Evolutionary conservation across 2,113 vertebrate species (phyloP).

Genomic region (Nothobranchius furzeri): DNA sequence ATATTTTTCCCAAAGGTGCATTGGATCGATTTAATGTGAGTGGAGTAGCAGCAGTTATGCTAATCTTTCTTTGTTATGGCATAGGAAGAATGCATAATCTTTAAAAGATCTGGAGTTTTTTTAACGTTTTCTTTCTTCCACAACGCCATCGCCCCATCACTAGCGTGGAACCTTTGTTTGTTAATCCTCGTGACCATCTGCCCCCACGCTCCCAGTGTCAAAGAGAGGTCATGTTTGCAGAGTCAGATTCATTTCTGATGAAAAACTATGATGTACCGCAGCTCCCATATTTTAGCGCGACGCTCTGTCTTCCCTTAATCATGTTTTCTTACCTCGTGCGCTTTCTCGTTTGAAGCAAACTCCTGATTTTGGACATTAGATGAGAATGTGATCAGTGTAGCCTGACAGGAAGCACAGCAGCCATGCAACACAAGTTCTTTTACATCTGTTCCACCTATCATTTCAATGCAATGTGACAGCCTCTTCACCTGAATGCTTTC

Average conservation of each 20-base stretch:
- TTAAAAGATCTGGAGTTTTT: constrained; percentile 28
- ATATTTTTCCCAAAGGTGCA: constrained; percentile 46
- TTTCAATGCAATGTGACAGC: constrained; percentile 5
- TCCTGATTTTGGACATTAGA: constrained; percentile 39
- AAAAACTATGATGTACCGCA: constrained; percentile 29
- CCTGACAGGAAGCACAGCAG: constrained; percentile 11
- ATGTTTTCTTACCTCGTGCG: background rate
- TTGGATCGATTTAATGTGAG: constrained; percentile 57
- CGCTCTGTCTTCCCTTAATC: background rate
- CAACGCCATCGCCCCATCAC: background rate
- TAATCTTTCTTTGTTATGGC: constrained; percentile 60
- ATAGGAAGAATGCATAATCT: constrained; percentile 25
- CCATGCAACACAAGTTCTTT: constrained; percentile 7
- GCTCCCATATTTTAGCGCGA: constrained; percentile 14
- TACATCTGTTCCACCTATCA: background rate
- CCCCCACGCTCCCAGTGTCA: constrained; percentile 57
- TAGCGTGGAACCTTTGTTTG: constrained; percentile 16
- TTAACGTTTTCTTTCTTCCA: constrained; percentile 36
- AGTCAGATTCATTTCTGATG: constrained; percentile 41
- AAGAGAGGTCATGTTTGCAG: constrained; percentile 60
- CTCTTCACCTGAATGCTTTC: background rate
- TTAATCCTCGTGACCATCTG: constrained; percentile 69
- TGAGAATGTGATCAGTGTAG: constrained; percentile 1
- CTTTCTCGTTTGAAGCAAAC: constrained; percentile 21
- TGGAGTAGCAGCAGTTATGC: constrained; percentile 53